Base-by-base conservation (phyloP, 1,140 invertebrate genomes). In the Scaptomyza hsui region DNA sequence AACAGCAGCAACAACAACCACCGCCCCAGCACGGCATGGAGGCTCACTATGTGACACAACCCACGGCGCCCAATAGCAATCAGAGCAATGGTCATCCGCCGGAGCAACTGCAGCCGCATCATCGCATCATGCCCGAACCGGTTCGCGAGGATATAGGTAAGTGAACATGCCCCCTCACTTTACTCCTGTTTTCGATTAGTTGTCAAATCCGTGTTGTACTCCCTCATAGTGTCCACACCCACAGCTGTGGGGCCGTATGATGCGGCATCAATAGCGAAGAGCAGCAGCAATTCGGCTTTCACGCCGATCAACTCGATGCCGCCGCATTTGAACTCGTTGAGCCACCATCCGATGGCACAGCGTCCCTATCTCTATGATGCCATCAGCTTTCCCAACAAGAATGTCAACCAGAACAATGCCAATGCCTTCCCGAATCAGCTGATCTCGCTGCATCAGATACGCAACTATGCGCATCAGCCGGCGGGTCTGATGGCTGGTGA, bases 391-490 rank as follows among this genome's bases (percentile, higher is more conserved):
- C 94, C 94, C 92, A 91, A 91, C 59, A 91, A 91, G 76, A 89
- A 89, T 53, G 81, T 91, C 24, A 91, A 90, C 52, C 94, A 94
- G 82, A 92, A 92, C 39, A 89, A 89, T 41, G 93, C 95, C 60
- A 96, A 95, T 83, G 94, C 94, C 62, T 98, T 98, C 92, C 97
- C 97, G 52, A 98, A 98, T 92, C 97, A 98, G 91, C 93, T 99
- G 89, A 98, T 99, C 89, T 98, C 97, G 74, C 93, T 99, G 45
- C 97, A 99, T 92, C 98, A 99, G 93, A 99, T 99, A 79, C 94
- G 97, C 82, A 99, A 98, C 92, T 99, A 98, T 92, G 97, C 97
- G 62, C 97, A 98, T 90, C 97, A 98, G 90, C 97, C 97, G n/a
- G 94, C 89, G 15, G 89, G 90, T 29, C 64, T 91, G 24, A 91